Evolutionary conservation across 2,113 vertebrate genomes (phyloP), one percentile per base, ranked within the genome.

Genomic region (Bubo bubo): DNA sequence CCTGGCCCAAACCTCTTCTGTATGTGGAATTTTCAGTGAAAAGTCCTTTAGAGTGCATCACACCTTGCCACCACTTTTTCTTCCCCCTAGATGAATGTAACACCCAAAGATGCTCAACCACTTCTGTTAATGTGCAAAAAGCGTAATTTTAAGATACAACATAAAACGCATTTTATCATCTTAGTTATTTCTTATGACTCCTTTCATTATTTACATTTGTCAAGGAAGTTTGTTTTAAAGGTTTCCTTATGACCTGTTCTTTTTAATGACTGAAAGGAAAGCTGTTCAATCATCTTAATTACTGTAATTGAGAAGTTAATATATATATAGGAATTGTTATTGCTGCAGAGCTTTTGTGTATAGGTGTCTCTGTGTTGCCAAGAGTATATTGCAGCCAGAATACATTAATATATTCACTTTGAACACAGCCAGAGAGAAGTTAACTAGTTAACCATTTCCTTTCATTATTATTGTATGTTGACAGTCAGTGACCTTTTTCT

Each of bases 21-120:
- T 16, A 66, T 71, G 27, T 73, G 49, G 52, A 74, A 72, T 41
- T 71, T 43, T 67, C 72, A 64, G 35, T 59, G 73, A 45, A 10
- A 91, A 74, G 12, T 15, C 41, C 5, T 63, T 64, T 13, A 49
- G 52, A 30, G 17, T 34, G 14, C 15, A 49, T 18, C 37, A 59
- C 6, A 58, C 32, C 49, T 73, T 90, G 30, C 45, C n/a, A 43
- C 35, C 15, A 21, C 24, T 9, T 10, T n/a, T 53, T 19, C 5
- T 3, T 23, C 4, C 14, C 14, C 22, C 0, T 0, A 10, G 8
- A 37, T 34, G n/a, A 28, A 55, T 50, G 9, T 37, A 52, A 26
- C 72, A 71, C 43, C 14, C 45, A 72, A 24, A 68, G 39, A 74
- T 75, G 28, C 7, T 91, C 41, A 55, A 0, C 32, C 32, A 13